Evolutionary conservation across 2,888 invertebrate genomes (phyloP).

Genomic region (Leptinotarsa tumamoca): DNA sequence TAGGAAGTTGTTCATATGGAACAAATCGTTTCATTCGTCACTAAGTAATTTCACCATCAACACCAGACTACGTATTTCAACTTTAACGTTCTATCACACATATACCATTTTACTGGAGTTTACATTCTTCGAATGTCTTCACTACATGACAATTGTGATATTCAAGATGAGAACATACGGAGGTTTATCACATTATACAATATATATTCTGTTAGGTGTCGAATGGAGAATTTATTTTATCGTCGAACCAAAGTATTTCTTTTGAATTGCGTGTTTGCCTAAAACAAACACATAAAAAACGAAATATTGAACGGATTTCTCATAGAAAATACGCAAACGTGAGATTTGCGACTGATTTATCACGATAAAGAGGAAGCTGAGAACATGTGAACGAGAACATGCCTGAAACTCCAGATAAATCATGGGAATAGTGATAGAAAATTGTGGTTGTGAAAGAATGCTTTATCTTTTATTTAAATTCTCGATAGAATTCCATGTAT

Average conservation of each 20-base stretch:
- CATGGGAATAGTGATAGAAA: slow-evolving; percentile 27
- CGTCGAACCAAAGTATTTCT: slow-evolving; percentile 1
- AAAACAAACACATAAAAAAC: slow-evolving; percentile 25
- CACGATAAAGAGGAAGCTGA: slow-evolving; percentile 32
- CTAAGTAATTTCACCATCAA: slow-evolving; percentile 8
- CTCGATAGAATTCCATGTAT: slow-evolving; percentile 12
- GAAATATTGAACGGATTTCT: slow-evolving; percentile 22
- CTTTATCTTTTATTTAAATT: slow-evolving; percentile 18
- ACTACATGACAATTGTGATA: no score
- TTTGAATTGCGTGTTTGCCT: slow-evolving; percentile 25
- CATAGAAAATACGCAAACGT: slow-evolving; percentile 27
- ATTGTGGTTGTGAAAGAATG: slow-evolving; percentile 28
- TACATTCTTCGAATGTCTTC: background rate
- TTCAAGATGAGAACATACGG: no score
- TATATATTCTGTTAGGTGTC: slow-evolving; percentile 1
- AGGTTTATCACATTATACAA: background rate
- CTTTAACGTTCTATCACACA: background rate
- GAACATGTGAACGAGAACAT: slow-evolving; percentile 24
- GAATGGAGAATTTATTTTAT: slow-evolving; percentile 14
- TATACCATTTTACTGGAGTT: background rate
- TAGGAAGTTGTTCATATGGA: slow-evolving; percentile 7
- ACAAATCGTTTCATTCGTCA: slow-evolving; percentile 20
- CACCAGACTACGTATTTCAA: slow-evolving; percentile 14
- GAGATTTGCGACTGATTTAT: slow-evolving; percentile 32
- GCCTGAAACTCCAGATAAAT: slow-evolving; percentile 25